These are phyloP conservation scores for Gambelia wislizenii DNA, from an alignment of 2,797 vertebrate genomes.

Conservation along the genomic window DNA sequence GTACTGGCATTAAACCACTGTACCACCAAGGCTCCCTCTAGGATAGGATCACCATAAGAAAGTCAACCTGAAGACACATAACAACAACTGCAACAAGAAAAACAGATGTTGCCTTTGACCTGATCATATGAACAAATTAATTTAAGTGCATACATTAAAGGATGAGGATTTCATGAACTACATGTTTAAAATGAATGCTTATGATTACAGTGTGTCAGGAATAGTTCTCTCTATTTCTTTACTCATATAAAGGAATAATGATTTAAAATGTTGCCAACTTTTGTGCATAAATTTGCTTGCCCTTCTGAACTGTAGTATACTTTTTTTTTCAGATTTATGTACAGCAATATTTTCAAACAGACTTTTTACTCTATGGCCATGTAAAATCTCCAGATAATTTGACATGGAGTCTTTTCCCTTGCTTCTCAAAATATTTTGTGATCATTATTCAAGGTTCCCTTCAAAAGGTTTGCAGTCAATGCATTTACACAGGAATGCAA, in stretches of 20 bases:
- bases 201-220: not conserved
- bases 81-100: too few relatives aligned
- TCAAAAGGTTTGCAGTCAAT: not conserved
- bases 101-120: too few relatives aligned
- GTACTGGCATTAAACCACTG: too few relatives aligned
- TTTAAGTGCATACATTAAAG: not conserved
- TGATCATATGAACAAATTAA: not conserved
- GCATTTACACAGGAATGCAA: not conserved
- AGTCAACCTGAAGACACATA: not conserved
- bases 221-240: not conserved
- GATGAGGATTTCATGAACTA: not conserved
- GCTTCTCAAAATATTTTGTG: not conserved
- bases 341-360: not conserved
- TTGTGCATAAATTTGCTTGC: not conserved
- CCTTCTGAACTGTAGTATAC: not conserved
- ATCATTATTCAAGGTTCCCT: slow-evolving; percentile 1
- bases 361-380: not conserved
- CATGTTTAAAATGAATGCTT: not conserved
- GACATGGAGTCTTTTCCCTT: not conserved
- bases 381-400: not conserved
- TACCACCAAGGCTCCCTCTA: too few relatives aligned
- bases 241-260: too few relatives aligned
- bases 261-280: not conserved
- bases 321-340: not conserved
- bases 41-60: not conserved